Conservation (phyloP, 2,797 vertebrate genomes). For the Smutsia temminckii region DNA sequence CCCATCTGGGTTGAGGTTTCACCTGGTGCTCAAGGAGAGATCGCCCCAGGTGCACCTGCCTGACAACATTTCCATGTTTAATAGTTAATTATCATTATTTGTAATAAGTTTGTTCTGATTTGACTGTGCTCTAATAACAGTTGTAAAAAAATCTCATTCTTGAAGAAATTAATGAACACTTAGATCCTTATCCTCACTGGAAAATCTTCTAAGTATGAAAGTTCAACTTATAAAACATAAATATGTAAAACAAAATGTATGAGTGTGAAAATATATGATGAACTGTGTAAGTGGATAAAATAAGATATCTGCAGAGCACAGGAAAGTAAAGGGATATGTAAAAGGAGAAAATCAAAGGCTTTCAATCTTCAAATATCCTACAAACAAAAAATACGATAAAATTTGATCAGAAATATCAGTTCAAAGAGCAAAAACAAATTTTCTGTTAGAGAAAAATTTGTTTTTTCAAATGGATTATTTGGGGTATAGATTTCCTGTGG, state of each 20-base stretch:
- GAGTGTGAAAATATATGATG: not conserved
- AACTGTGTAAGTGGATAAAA: not conserved
- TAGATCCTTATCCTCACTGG: not conserved
- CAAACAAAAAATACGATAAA: not conserved
- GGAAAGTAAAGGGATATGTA: not conserved
- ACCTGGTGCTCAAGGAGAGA: too few species aligned
- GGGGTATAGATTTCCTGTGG: too few species aligned
- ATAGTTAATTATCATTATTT: not conserved
- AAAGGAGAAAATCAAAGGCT: not conserved
- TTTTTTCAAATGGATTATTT: too few species aligned
- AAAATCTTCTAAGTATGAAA: not conserved
- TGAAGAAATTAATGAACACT: not conserved
- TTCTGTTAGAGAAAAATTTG: not conserved
- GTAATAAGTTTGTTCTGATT: not conserved
- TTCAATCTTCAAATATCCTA: not conserved
- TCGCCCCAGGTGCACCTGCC: too few species aligned
- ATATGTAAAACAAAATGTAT: not conserved
- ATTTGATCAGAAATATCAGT: not conserved
- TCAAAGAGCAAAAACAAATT: not conserved
- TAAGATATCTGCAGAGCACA: too few species aligned
- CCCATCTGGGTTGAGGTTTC: too few species aligned
- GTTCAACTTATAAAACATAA: not conserved
- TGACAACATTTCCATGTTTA: not conserved
- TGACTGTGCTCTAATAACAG: too few species aligned
- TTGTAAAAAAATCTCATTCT: not conserved